Evolutionary conservation across 2,797 vertebrate species (phyloP).

Genomic region (Chelonia mydas): DNA sequence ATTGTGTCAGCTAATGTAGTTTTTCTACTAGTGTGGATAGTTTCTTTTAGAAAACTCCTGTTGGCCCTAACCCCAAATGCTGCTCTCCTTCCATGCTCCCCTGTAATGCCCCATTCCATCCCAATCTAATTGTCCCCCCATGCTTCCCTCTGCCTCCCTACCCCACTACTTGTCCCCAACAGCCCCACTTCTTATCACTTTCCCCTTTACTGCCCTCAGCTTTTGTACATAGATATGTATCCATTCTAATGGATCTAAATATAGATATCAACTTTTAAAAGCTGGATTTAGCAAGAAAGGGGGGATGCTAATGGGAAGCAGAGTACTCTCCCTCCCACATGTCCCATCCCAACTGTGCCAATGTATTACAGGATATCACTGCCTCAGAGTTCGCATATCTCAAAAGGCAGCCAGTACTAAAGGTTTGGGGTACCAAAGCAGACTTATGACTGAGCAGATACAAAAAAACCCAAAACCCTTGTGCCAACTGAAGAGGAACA

Average conservation of each 20-base stretch:
- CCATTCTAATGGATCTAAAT: background rate
- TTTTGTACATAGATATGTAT: background rate
- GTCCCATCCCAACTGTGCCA: background rate
- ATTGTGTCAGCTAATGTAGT: background rate
- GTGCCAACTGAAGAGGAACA: constrained; percentile 68
- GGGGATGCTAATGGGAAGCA: background rate
- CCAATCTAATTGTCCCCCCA: background rate
- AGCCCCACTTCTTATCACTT: background rate
- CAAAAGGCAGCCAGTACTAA: constrained; percentile 40
- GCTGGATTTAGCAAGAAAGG: background rate
- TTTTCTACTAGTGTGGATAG: background rate
- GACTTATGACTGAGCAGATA: constrained; percentile 60
- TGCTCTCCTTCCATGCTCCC: background rate
- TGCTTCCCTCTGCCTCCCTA: background rate
- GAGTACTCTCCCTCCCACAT: background rate
- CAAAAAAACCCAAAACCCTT: constrained; percentile 64
- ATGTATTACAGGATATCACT: constrained; percentile 52
- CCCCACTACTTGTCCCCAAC: background rate
- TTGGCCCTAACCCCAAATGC: background rate
- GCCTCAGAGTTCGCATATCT: constrained; percentile 53
- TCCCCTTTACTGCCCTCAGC: constrained; percentile 16
- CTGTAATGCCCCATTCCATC: background rate
- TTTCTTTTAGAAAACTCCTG: background rate
- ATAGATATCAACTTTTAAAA: background rate
- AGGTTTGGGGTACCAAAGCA: constrained; percentile 62